Conservation (phyloP, 2,797 vertebrate species). For the Spinibarbus caldwelli region DNA sequence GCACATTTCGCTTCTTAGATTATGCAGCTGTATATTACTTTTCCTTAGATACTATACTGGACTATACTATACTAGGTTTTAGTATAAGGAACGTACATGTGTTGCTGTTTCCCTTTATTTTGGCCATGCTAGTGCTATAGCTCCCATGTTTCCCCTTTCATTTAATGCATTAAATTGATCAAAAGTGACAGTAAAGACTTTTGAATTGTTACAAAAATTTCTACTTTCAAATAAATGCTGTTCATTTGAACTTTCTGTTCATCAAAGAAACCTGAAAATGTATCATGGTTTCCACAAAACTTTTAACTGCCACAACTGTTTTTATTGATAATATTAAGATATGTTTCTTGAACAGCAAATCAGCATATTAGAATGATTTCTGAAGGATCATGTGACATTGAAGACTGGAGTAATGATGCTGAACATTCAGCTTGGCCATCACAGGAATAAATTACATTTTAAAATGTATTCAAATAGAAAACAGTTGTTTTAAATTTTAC, state of each 20-base stretch:
- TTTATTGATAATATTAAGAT: background rate
- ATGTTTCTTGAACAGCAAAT: background rate
- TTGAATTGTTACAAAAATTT: background rate
- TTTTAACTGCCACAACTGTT: too few relatives aligned
- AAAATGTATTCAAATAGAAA: background rate
- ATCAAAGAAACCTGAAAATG: background rate
- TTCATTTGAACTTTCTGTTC: background rate
- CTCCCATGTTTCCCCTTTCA: background rate
- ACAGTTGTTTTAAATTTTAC: too few relatives aligned
- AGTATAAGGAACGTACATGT: background rate
- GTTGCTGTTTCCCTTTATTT: background rate
- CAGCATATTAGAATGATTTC: background rate
- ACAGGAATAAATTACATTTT: background rate
- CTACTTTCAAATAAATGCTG: background rate
- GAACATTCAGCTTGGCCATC: too few relatives aligned
- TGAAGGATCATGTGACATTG: too few relatives aligned
- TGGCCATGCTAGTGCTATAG: background rate
- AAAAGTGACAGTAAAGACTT: background rate
- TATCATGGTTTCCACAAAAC: background rate
- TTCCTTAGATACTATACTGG: background rate
- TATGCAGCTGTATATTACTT: background rate
- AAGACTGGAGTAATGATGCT: too few relatives aligned
- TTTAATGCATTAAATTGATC: background rate
- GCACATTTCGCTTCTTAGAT: background rate
- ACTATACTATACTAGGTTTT: background rate